These are phyloP conservation scores for Hippopotamus amphibius DNA, from an alignment of 2,113 vertebrate species.

Conservation along the genomic window DNA sequence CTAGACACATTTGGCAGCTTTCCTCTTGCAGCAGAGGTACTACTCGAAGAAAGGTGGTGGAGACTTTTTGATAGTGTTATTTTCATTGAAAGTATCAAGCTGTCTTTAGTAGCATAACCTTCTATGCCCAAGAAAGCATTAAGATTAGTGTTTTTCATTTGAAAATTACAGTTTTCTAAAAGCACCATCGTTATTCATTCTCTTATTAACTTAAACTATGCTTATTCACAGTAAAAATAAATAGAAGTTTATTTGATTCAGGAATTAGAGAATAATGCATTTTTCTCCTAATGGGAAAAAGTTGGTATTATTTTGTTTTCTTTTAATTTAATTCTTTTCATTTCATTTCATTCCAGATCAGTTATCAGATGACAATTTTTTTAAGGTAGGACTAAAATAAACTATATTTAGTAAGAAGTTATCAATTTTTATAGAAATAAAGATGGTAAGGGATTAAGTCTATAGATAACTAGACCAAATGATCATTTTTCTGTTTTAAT, in stretches of 20 bases:
- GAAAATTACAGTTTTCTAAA: slow-evolving; percentile 74
- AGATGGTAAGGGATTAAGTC: neutral
- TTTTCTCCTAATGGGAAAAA: slow-evolving; percentile 53
- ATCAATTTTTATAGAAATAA: slow-evolving; percentile 38
- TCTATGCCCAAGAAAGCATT: slow-evolving; percentile 76
- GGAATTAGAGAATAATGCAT: slow-evolving; percentile 38
- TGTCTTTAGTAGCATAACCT: slow-evolving; percentile 72
- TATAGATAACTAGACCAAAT: neutral
- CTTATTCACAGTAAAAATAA: slow-evolving; percentile 62
- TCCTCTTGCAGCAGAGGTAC: slow-evolving; percentile 74
- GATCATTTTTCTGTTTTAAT: slow-evolving; percentile 23
- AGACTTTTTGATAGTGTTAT: slow-evolving; percentile 74
- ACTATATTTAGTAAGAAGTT: neutral
- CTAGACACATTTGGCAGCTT: slow-evolving; percentile 81
- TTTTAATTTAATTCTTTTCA: slow-evolving; percentile 13
- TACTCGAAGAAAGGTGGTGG: slow-evolving; percentile 81
- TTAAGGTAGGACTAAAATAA: neutral
- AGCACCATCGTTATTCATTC: slow-evolving; percentile 40
- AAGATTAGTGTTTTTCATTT: slow-evolving; percentile 78
- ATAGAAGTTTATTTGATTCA: slow-evolving; percentile 60
- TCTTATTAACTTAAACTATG: slow-evolving; percentile 67
- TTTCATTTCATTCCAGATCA: neutral
- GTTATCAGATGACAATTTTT: neutral
- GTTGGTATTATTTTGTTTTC: slow-evolving; percentile 48
- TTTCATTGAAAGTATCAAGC: slow-evolving; percentile 77